Percentiles rank a stretch among this genome's conserved stretches.
Evolutionary conservation across 1,140 invertebrate genomes (phyloP).

Genomic region (Drosophila persimilis): DNA sequence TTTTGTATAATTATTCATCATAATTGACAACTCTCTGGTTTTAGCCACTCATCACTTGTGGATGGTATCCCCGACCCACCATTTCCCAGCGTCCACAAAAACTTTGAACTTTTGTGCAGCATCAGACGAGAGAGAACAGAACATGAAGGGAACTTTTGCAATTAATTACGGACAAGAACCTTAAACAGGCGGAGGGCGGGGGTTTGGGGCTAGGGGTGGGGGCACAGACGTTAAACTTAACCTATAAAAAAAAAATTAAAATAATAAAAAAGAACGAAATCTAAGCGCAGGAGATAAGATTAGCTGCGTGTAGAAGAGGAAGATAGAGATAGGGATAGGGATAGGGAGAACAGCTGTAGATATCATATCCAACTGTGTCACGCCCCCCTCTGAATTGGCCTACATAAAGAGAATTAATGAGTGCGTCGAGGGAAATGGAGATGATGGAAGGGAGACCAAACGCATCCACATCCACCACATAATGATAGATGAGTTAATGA

Average conservation of each 20-base stretch:
- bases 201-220: neutral
- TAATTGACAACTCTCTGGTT: constrained; percentile 52
- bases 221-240: constrained; percentile 19
- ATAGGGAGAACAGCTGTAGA: constrained; percentile 15
- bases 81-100: constrained; percentile 40
- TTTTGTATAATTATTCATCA: constrained; percentile 42
- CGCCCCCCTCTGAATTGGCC: constrained; percentile 37
- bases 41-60: constrained; percentile 44
- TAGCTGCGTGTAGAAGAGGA: constrained; percentile 1
- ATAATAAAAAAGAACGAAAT: constrained; percentile 26
- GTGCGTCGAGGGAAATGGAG: neutral
- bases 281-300: constrained; percentile 25
- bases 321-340: neutral
- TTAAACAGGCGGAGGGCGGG: constrained; percentile 33
- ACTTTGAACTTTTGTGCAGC: constrained; percentile 57
- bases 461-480: constrained; percentile 17
- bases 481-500: constrained; percentile 64
- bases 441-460: constrained; percentile 3
- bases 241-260: constrained; percentile 21
- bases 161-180: constrained; percentile 68
- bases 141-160: constrained; percentile 67
- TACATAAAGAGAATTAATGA: constrained; percentile 50
- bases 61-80: constrained; percentile 1
- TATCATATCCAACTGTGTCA: constrained; percentile 32
- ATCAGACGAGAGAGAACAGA: constrained; percentile 33